Evolutionary conservation across 2,888 invertebrate genomes (phyloP).

Genomic region (Gandaritis pyraliata): DNA sequence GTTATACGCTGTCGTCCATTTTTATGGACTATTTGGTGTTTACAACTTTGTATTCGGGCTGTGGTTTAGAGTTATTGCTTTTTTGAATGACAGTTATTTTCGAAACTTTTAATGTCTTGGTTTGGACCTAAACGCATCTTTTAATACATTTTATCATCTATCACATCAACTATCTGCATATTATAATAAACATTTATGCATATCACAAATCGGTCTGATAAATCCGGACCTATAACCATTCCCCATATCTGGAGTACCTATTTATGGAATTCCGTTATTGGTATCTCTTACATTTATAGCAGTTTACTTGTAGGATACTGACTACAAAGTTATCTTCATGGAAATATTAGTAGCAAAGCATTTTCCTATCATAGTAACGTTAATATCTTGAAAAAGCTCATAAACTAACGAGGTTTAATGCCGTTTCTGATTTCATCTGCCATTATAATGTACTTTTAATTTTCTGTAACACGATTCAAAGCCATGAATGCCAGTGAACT

Average conservation of each 20-base stretch:
- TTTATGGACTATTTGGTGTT: conserved; percentile 38
- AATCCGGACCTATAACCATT: conserved; percentile 15
- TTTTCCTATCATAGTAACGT: no score
- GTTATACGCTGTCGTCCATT: conserved; percentile 50
- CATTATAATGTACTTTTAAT: no score
- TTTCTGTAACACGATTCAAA: not conserved
- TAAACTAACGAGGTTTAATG: no score
- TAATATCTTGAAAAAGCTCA: no score
- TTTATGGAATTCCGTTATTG: conserved; percentile 19
- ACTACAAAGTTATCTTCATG: not conserved
- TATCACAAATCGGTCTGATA: conserved; percentile 4
- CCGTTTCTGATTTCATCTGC: no score
- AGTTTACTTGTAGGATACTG: not conserved
- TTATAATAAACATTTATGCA: conserved; percentile 7
- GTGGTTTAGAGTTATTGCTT: conserved; percentile 27
- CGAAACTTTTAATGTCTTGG: conserved; percentile 28
- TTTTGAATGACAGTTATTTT: conserved; percentile 30
- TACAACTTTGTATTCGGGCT: conserved; percentile 50
- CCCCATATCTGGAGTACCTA: conserved; percentile 22
- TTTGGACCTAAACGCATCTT: not conserved
- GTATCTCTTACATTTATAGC: conserved; percentile 36
- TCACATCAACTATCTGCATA: not conserved
- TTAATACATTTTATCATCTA: not conserved
- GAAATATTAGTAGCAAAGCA: not conserved
- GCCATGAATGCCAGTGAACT: conserved; percentile 44